These are phyloP conservation scores for Seriola dumerili DNA, from an alignment of 2,113 vertebrate species.

Conservation along the genomic window DNA sequence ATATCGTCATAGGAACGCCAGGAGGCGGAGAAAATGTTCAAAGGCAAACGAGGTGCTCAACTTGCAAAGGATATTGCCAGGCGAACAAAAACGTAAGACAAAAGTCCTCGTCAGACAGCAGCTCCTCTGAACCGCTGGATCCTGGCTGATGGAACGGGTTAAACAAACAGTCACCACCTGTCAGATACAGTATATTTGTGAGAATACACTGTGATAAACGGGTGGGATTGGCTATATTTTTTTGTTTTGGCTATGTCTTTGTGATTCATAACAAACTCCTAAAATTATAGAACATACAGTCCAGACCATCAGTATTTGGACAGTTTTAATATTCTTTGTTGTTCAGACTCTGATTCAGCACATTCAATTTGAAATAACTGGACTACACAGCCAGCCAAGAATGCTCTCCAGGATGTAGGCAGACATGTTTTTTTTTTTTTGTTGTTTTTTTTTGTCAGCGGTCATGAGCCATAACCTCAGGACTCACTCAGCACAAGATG, in stretches of 20 bases:
- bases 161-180: background rate
- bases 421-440: too few relatives aligned
- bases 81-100: conserved; percentile 99
- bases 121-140: conserved; percentile 90
- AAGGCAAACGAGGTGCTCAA: conserved; percentile 99
- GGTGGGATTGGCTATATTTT: too few relatives aligned
- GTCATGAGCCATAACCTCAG: too few relatives aligned
- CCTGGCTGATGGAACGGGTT: conserved; percentile 50
- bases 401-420: too few relatives aligned
- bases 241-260: background rate
- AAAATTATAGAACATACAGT: background rate
- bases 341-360: background rate
- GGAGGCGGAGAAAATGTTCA: conserved; percentile 99
- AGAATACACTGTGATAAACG: background rate
- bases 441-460: too few relatives aligned
- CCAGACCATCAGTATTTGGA: background rate
- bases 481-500: too few relatives aligned
- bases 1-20: conserved; percentile 96
- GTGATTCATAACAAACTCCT: background rate
- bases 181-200: background rate
- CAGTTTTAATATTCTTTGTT: background rate
- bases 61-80: conserved; percentile 99
- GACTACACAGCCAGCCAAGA: too few relatives aligned
- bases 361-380: background rate
- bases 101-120: conserved; percentile 82